A percentile compares a stretch with the other conserved stretches of the same genome.
Conservation (phyloP, 2,113 vertebrate genomes). For the Notarius lentiginosus region DNA sequence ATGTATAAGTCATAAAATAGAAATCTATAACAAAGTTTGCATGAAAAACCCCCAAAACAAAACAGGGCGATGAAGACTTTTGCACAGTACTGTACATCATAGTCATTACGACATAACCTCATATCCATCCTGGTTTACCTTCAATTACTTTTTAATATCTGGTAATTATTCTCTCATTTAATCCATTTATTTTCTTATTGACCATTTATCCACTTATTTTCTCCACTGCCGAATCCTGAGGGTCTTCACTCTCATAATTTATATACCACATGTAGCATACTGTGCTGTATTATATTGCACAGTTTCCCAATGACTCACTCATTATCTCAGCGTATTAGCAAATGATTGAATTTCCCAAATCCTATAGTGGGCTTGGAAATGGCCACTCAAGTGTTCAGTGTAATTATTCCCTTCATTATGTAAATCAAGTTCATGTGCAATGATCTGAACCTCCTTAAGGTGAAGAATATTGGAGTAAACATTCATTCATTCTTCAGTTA, state of each 20-base stretch:
- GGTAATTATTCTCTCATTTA: neutral
- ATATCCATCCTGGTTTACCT: neutral
- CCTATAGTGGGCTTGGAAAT: constrained; percentile 18
- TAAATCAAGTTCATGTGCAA: constrained; percentile 21
- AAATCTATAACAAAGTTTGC: no score
- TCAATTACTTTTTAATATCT: neutral
- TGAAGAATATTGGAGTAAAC: neutral
- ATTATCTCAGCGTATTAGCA: constrained; percentile 44
- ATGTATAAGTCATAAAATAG: no score
- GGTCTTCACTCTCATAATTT: constrained; percentile 6
- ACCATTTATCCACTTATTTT: neutral
- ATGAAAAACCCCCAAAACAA: no score
- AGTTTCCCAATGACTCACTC: constrained; percentile 26
- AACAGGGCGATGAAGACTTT: no score
- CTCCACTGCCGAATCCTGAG: neutral
- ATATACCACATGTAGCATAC: constrained; percentile 31
- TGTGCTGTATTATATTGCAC: constrained; percentile 6
- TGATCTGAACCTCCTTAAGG: constrained; percentile 16
- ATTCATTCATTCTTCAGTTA: neutral
- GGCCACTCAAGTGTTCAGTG: constrained; percentile 20
- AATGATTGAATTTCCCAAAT: constrained; percentile 33
- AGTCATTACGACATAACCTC: neutral
- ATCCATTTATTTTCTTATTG: neutral
- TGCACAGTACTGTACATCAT: neutral
- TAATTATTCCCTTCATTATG: constrained; percentile 41